Evolutionary conservation across 1,140 invertebrate species (phyloP), one percentile per base, ranked within the genome.

Genomic region (Chymomyza costata): DNA sequence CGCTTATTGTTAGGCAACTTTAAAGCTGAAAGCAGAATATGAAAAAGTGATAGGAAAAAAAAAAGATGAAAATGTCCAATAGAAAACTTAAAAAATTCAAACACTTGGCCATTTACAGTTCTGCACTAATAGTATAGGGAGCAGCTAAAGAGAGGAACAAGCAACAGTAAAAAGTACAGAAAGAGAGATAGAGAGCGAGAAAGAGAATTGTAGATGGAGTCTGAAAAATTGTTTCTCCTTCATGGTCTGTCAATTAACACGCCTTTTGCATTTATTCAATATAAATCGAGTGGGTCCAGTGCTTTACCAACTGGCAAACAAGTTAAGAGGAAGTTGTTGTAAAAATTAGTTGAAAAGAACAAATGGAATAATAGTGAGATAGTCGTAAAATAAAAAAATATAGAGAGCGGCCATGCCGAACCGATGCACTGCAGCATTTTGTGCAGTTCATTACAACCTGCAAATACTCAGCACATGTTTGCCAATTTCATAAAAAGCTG

Each of bases 201-300:
- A n/a, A n/a, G n/a, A n/a, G n/a, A n/a, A n/a, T n/a, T 43, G 35
- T 13, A 32, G 31, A 21, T 49, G 18, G 19, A 52, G 59, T 78
- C 67, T 66, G 78, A 71, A 76, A 64, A 71, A 67, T 67, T 80
- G 73, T 74, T 80, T 37, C 51, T 58, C 53, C 64, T 80, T 80
- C 73, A 80, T 80, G 73, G 73, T 80, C 73, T 80, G 73, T 68
- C 73, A 80, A 80, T 80, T 80, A 80, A 80, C 73, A 80, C 73
- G 73, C 67, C 59, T 80, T 80, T 80, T 80, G 67, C 74, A 80
- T 80, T 80, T 73, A 73, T 73, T 80, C 74, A 80, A 80, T 80
- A 80, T 65, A 73, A 73, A 78, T 76, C 66, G 73, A 67, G 73
- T 60, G 64, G 21, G 43, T 28, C 28, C 13, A 11, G 35, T 34